phyloP scores from a whole-genome alignment of 2,888 invertebrate genomes.

The Brachynemurus nebulosus region DNA sequence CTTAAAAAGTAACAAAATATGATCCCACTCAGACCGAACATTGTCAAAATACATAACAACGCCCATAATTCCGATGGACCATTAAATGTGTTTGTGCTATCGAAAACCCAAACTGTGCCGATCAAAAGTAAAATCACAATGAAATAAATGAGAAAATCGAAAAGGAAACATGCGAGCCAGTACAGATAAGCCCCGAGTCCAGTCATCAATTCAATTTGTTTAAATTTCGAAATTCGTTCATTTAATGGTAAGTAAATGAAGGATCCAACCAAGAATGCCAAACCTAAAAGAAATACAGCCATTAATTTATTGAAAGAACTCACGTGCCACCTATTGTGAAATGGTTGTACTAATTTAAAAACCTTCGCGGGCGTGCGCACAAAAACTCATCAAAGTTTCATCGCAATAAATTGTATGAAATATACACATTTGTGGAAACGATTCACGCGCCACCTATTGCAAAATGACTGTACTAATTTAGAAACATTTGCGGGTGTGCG shows the following conservation, averaged over 20 bases:
- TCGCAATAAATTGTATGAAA: too few species aligned
- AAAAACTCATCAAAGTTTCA: too few species aligned
- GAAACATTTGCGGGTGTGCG: too few species aligned
- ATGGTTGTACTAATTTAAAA: too few species aligned
- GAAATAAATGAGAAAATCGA: constrained; percentile 36
- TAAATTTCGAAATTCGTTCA: constrained; percentile 46
- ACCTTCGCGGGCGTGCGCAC: too few species aligned
- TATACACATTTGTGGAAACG: too few species aligned
- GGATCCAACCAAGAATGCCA: constrained; percentile 34
- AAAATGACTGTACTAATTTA: too few species aligned
- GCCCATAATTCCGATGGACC: constrained; percentile 18
- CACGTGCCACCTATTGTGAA: too few species aligned
- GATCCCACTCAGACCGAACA: constrained; percentile 2
- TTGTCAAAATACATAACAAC: not conserved
- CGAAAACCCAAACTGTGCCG: constrained; percentile 14
- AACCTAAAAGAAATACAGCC: constrained; percentile 23
- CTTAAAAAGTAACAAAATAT: not conserved
- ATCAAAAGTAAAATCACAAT: constrained; percentile 23
- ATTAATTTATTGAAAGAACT: too few species aligned
- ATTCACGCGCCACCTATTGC: too few species aligned
- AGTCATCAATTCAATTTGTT: constrained; percentile 52
- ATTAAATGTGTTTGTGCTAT: not conserved
- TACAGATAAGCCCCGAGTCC: constrained; percentile 44
- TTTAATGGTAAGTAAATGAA: constrained; percentile 45
- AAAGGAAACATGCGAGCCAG: constrained; percentile 46